These are phyloP conservation scores for Lepidurus couesii DNA, from an alignment of 1,140 invertebrate species.

Conservation along the genomic window DNA sequence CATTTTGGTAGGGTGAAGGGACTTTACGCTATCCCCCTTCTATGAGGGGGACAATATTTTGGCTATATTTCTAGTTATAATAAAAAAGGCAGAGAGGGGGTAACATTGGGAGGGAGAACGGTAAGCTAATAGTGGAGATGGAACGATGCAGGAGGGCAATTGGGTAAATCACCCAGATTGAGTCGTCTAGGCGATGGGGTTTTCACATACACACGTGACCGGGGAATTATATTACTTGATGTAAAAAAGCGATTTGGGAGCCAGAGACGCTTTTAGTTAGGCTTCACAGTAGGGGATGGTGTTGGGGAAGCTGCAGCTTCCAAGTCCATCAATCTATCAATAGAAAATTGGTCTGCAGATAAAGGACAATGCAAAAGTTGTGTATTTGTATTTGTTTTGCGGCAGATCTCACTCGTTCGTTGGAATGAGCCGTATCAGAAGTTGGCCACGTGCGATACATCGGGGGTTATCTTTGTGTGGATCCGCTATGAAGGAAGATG, in stretches of 20 bases:
- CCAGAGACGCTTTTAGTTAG: neutral
- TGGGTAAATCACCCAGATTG: constrained; percentile 10
- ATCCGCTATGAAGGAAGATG: constrained; percentile 97
- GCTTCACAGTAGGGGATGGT: no score
- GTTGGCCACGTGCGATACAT: constrained; percentile 92
- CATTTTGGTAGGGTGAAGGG: neutral
- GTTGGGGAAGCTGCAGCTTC: neutral
- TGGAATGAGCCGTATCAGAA: constrained; percentile 99
- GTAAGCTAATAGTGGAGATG: neutral
- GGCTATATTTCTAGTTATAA: neutral
- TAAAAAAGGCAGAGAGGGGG: neutral
- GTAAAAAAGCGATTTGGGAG: neutral
- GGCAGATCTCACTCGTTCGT: constrained; percentile 86
- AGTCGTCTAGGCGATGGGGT: neutral
- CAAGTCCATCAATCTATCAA: neutral
- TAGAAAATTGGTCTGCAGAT: neutral
- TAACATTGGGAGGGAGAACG: neutral
- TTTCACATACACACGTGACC: neutral
- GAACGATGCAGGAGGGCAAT: constrained; percentile 11
- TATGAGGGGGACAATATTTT: neutral
- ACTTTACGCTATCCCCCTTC: neutral
- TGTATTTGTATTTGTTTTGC: constrained; percentile 25
- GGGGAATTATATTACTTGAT: neutral
- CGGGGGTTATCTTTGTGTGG: constrained; percentile 98
- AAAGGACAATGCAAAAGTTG: neutral